Conservation (phyloP, 2,888 invertebrate genomes). For the Beris chalybata region DNA sequence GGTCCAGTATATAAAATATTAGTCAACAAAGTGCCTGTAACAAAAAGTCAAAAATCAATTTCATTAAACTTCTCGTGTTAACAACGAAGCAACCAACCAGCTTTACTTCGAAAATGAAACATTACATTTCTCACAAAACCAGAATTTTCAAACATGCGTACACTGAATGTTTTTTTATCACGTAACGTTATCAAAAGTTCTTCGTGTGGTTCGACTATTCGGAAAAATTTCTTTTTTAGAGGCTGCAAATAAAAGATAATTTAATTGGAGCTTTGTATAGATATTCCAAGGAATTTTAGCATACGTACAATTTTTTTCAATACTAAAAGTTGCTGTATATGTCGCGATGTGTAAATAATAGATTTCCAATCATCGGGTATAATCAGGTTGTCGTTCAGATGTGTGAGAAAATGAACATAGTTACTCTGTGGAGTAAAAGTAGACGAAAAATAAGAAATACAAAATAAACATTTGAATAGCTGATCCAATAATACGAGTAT, state of each 20-base stretch:
- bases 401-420: constrained; percentile 22
- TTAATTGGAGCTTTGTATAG: neutral
- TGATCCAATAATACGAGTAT: no score
- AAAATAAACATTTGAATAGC: no score
- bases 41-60: neutral
- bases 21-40: neutral
- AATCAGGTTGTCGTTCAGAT: constrained; percentile 3
- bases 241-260: constrained; percentile 17
- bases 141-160: constrained; percentile 18
- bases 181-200: neutral
- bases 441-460: no score
- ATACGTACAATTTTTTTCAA: constrained; percentile 13
- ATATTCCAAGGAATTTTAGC: neutral
- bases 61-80: neutral
- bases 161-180: neutral
- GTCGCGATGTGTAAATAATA: constrained; percentile 13
- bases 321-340: constrained; percentile 1
- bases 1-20: constrained; percentile 18
- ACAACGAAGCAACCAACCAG: neutral
- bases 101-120: constrained; percentile 16
- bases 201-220: constrained; percentile 6
- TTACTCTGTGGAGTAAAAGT: constrained; percentile 1
- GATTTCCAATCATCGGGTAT: constrained; percentile 17
- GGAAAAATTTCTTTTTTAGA: constrained; percentile 14
- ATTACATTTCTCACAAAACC: constrained; percentile 9